phyloP scores from a whole-genome alignment of 2,797 vertebrate genomes.

The Sebastes iracundus region DNA sequence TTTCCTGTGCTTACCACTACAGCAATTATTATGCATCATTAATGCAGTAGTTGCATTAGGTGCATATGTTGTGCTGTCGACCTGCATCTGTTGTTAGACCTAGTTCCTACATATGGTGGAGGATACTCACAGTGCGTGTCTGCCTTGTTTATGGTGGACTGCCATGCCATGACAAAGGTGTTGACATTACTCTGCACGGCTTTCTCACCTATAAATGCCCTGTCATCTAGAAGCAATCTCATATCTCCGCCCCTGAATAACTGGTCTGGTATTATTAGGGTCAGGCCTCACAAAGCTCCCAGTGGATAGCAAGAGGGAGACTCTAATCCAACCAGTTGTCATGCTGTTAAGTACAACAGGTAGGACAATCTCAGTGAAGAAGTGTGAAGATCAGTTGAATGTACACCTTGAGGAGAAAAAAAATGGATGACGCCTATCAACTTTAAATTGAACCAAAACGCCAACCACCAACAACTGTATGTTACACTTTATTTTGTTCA shows the following conservation, averaged over 20 bases:
- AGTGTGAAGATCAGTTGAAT: slow-evolving; percentile 3
- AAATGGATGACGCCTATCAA: neutral
- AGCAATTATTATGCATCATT: slow-evolving; percentile 57
- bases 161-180: slow-evolving; percentile 29
- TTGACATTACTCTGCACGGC: slow-evolving; percentile 35
- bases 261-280: slow-evolving; percentile 20
- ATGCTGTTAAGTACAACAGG: neutral
- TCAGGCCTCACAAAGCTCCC: slow-evolving; percentile 23
- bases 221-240: slow-evolving; percentile 45
- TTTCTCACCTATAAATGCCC: slow-evolving; percentile 58
- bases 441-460: neutral
- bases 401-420: neutral
- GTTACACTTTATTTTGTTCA: neutral
- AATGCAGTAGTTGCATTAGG: slow-evolving; percentile 34
- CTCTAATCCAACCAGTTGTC: slow-evolving; percentile 3
- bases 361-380: neutral
- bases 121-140: neutral
- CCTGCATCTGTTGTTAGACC: slow-evolving; percentile 53
- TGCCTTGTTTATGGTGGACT: slow-evolving; percentile 25
- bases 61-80: slow-evolving; percentile 58
- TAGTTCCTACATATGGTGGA: slow-evolving; percentile 35
- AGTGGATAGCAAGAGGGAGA: slow-evolving; percentile 4
- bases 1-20: slow-evolving; percentile 8
- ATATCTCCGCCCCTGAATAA: slow-evolving; percentile 33
- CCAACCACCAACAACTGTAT: neutral